Conservation (phyloP, 2,888 invertebrate genomes). For the Ceriagrion tenellum region DNA sequence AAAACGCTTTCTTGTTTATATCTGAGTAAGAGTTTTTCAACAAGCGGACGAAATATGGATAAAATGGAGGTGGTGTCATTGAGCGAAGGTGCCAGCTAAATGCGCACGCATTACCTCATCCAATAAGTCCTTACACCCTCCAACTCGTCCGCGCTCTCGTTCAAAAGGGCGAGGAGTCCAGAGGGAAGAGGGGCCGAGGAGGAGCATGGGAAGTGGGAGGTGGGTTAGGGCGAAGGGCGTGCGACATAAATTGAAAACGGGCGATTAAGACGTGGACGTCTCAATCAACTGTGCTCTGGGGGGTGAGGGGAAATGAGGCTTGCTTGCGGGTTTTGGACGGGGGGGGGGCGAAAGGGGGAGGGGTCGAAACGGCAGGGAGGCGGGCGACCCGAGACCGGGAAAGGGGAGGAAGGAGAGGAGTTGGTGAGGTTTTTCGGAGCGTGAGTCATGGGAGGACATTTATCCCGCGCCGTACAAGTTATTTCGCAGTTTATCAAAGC, state of each 20-base stretch:
- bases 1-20: too few relatives aligned
- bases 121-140: too few relatives aligned
- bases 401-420: neutral
- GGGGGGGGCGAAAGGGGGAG: neutral
- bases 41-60: too few relatives aligned
- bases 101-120: too few relatives aligned
- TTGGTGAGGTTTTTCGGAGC: constrained; percentile 17
- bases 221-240: neutral
- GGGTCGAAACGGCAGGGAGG: neutral
- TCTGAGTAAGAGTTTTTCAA: too few relatives aligned
- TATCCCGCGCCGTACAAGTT: constrained; percentile 40
- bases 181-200: too few relatives aligned
- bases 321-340: neutral
- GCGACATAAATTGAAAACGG: constrained; percentile 66
- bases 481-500: constrained; percentile 56
- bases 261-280: constrained; percentile 50
- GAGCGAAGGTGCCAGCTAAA: too few relatives aligned
- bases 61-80: too few relatives aligned
- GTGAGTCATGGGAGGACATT: constrained; percentile 64
- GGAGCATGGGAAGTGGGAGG: neutral
- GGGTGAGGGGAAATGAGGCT: neutral
- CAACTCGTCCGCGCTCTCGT: neutral
- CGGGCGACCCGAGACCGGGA: neutral
- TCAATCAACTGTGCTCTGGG: constrained; percentile 51
- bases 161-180: too few relatives aligned